phyloP scores from a whole-genome alignment of 30 jellyfish, hydroid and myxozoan genomes.

The Nemopilema nomurai region DNA sequence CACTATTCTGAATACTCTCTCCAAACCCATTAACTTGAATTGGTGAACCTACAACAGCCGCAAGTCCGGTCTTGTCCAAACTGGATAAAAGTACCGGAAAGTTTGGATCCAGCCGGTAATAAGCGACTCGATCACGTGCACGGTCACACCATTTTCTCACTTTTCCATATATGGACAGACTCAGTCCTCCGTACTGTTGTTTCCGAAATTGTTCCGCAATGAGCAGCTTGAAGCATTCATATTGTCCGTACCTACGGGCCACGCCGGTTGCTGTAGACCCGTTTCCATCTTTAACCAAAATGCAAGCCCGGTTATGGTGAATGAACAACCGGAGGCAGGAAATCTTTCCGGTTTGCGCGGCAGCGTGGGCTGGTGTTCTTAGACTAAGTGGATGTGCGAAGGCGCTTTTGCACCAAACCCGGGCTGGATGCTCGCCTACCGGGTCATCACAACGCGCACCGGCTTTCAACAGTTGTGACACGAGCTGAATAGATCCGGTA shows the following conservation, averaged over 20 bases:
- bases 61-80: constrained; percentile 30
- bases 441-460: constrained; percentile 83
- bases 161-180: constrained; percentile 50
- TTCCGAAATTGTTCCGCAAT: constrained; percentile 62
- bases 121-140: constrained; percentile 66
- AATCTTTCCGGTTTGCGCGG: constrained; percentile 60
- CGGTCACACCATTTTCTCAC: constrained; percentile 78
- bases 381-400: constrained; percentile 51
- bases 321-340: constrained; percentile 65
- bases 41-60: constrained; percentile 65
- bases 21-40: constrained; percentile 68
- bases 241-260: constrained; percentile 65
- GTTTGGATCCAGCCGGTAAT: constrained; percentile 48
- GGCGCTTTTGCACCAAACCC: constrained; percentile 56
- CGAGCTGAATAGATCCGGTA: constrained; percentile 64
- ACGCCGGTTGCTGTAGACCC: constrained; percentile 70
- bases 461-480: constrained; percentile 53
- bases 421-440: constrained; percentile 70
- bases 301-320: constrained; percentile 69
- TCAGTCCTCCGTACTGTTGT: constrained; percentile 52
- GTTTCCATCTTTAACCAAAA: constrained; percentile 48
- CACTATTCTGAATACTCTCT: constrained; percentile 49
- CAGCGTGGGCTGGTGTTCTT: constrained; percentile 72
- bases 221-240: constrained; percentile 56
- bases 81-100: constrained; percentile 43